A percentile compares a stretch with the other conserved stretches of the same genome.
phyloP scores from a whole-genome alignment of 2,797 vertebrate species.

The Furcifer pardalis region DNA sequence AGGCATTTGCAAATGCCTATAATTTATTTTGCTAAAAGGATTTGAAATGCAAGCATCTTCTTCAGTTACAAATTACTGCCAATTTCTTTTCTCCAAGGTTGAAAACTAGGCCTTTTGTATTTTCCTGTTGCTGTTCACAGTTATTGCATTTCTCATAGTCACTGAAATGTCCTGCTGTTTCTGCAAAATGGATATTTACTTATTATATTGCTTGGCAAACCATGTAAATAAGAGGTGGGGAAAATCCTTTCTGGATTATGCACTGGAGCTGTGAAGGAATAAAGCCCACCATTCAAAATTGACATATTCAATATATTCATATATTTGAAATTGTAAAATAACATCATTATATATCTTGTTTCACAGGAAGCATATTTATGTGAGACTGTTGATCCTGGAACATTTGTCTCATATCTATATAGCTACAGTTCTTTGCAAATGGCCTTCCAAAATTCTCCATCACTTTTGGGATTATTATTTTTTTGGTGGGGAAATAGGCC shows the following conservation, averaged over 20 bases:
- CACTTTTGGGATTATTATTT: no score
- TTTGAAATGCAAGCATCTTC: neutral
- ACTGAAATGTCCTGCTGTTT: neutral
- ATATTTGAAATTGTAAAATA: no score
- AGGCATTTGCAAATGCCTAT: no score
- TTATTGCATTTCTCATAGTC: slow-evolving; percentile 22
- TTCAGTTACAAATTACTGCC: neutral
- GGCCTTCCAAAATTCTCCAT: neutral
- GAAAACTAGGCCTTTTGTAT: neutral
- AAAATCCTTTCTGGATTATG: neutral
- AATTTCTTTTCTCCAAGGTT: neutral
- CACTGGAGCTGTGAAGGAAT: no score
- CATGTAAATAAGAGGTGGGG: neutral
- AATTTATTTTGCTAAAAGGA: neutral
- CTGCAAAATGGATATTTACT: neutral
- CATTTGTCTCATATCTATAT: neutral
- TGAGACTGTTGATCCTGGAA: neutral
- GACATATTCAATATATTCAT: no score
- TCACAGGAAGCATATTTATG: slow-evolving; percentile 6
- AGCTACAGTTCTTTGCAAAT: no score
- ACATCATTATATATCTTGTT: no score
- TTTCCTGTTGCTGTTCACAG: slow-evolving; percentile 3
- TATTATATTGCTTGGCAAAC: neutral
- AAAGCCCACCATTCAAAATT: no score
- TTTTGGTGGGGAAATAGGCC: no score